These are phyloP conservation scores for Saccostrea glomerata DNA, from an alignment of 1,140 invertebrate genomes.

Conservation along the genomic window DNA sequence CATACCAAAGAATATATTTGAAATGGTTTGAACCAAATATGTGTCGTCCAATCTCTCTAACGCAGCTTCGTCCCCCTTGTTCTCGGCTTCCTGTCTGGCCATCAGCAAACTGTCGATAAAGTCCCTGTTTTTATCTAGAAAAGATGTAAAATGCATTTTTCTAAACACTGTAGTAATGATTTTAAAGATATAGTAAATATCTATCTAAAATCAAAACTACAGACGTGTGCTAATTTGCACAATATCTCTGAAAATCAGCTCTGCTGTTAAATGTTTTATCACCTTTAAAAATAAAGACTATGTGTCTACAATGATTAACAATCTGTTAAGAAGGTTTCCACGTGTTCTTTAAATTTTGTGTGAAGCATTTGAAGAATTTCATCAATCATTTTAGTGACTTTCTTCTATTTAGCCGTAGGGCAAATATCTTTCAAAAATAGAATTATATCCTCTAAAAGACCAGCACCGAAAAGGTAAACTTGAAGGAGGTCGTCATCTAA, in stretches of 20 bases:
- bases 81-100: too few relatives aligned
- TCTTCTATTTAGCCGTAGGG: conserved; percentile 14
- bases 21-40: conserved; percentile 5
- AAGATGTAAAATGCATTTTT: neutral
- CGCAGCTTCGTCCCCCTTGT: neutral
- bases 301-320: neutral
- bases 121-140: neutral
- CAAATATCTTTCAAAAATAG: conserved; percentile 41
- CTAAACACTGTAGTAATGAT: neutral
- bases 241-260: too few relatives aligned
- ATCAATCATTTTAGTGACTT: neutral
- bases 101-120: neutral
- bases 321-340: conserved; percentile 37
- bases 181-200: neutral
- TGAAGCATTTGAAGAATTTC: neutral
- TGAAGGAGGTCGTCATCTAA: conserved; percentile 26
- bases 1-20: too few relatives aligned
- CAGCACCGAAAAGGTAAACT: conserved; percentile 5
- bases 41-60: conserved; percentile 45
- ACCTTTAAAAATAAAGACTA: neutral
- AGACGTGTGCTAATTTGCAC: too few relatives aligned
- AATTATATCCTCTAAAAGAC: conserved; percentile 48
- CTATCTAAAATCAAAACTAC: neutral
- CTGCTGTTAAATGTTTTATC: neutral
- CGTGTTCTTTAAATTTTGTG: conserved; percentile 36